These are phyloP conservation scores for Leucosticte australis DNA, from an alignment of 2,113 vertebrate genomes.

Conservation along the genomic window DNA sequence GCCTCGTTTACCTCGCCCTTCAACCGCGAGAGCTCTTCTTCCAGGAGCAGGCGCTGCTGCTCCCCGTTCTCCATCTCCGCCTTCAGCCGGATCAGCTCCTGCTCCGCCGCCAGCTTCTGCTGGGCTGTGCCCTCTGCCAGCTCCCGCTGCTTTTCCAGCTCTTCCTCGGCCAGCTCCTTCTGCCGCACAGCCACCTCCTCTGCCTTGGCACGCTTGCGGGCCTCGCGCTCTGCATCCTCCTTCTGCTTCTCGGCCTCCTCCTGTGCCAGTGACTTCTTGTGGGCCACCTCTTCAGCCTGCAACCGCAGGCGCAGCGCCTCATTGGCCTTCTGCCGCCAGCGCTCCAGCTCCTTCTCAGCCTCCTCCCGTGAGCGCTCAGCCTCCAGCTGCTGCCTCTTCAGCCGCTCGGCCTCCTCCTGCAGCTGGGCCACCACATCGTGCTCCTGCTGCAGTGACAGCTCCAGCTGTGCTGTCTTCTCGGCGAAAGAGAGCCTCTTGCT, in stretches of 20 bases:
- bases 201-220: constrained; percentile 87
- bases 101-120: constrained; percentile 89
- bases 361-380: constrained; percentile 85
- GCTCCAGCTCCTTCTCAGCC: constrained; percentile 93
- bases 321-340: constrained; percentile 93
- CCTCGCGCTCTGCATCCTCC: constrained; percentile 90
- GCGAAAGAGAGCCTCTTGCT: constrained; percentile 88
- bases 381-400: constrained; percentile 85
- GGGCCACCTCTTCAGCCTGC: constrained; percentile 93
- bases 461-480: constrained; percentile 88
- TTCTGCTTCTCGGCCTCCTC: constrained; percentile 96
- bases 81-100: constrained; percentile 92
- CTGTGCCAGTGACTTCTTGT: constrained; percentile 89
- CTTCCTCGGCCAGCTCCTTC: constrained; percentile 91
- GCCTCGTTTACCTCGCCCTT: constrained; percentile 86
- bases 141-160: constrained; percentile 90
- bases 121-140: constrained; percentile 89
- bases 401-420: constrained; percentile 85
- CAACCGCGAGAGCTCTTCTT: constrained; percentile 89
- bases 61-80: constrained; percentile 91
- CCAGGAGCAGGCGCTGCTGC: constrained; percentile 91
- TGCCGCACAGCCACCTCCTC: constrained; percentile 91
- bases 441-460: constrained; percentile 90
- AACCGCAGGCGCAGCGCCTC: constrained; percentile 91
- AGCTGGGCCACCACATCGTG: constrained; percentile 86